Evolutionary conservation across 2,888 invertebrate genomes (phyloP), one percentile per base, ranked within the genome.

Genomic region (Caenorhabditis parvicauda): DNA sequence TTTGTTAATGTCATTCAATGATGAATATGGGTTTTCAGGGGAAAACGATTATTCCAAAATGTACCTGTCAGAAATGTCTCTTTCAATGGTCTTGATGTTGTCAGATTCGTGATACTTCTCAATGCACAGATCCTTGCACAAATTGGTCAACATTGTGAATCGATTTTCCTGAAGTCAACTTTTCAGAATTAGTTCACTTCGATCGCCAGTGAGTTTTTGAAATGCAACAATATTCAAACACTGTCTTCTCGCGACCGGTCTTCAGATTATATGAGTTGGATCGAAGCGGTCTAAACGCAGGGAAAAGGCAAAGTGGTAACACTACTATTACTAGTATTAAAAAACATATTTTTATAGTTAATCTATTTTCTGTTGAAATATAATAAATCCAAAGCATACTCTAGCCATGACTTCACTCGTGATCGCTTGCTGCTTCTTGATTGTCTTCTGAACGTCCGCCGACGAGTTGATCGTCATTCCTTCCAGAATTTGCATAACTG

Each of bases 371-470:
- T n/a, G n/a, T n/a, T n/a, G n/a, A n/a, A 29, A 45, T 19, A 27
- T 28, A 28, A 45, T 12, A 6, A 3, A 28, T 45, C 28, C 27
- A 14, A 25, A n/a, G 7, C 45, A 6, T 28, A 88, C 88, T 75
- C 89, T 87, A 14, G 95, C 92, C 51, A 94, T 85, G 54, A 96
- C 95, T 81, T 96, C 96, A 0, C 95, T 94, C 61, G 91, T 91
- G 64, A 96, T 93, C 17, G 96, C 95, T 83, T 96, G 95, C 82
- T 96, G 95, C 81, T 96, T 96, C 85, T 96, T 96, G 38, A 96
- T 88, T 0, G 94, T 92, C 1, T 95, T 95, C 82, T 96, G 95
- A 0, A 95, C 92, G 82, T 95, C 93, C 70, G 94, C 84, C 84
- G 90, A 90, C 73, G 89, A 89, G 1, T 91, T 91, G 57, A 82